Evolutionary conservation across 2,888 invertebrate species (phyloP), one percentile per base, ranked within the genome.

Genomic region (Trachelus troglodyta): DNA sequence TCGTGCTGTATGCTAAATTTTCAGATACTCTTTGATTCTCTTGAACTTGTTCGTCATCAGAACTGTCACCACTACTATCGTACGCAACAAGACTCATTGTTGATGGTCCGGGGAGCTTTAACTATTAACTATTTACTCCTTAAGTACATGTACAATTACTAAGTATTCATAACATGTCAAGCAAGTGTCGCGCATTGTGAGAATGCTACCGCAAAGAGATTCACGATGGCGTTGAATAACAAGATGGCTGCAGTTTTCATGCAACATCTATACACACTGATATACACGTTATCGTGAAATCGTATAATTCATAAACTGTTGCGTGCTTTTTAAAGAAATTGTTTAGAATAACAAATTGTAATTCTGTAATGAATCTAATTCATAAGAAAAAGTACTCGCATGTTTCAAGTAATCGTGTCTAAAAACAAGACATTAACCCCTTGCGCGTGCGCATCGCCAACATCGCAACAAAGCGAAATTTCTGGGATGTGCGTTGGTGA

Each of bases 1-100:
- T 77, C 12, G 37, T 68, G 75, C 56, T 23, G 37, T 75, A 74
- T 79, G 33, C 40, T 73, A 33, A 76, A 6, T 73, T 78, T 35
- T 37, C 69, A 56, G 71, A 34, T 3, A 69, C 56, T 73, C 69
- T 75, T 73, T 78, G 77, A 33, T 73, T 73, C 12, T 82, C 81
- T 11, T 75, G 68, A 69, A 35, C 85, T 81, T 83, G 84, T 76
- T 87, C 88, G 1, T 90, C 89, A 35, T 89, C 89, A 34, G 88
- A 87, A 79, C 87, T 87, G 78, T 91, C 90, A 74, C 88, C 89
- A 76, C 91, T 91, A 78, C 89, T 90, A 9, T 85, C 90, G 75
- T 91, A 91, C 11, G 89, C 90, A 23, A 90, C 90, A 6, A 91
- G 87, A 83, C 91, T 90, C 89, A 90, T 90, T 56, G 23, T 23